phyloP scores from a whole-genome alignment of 2,888 invertebrate genomes.

The Hirtodrosophila histrioides region DNA sequence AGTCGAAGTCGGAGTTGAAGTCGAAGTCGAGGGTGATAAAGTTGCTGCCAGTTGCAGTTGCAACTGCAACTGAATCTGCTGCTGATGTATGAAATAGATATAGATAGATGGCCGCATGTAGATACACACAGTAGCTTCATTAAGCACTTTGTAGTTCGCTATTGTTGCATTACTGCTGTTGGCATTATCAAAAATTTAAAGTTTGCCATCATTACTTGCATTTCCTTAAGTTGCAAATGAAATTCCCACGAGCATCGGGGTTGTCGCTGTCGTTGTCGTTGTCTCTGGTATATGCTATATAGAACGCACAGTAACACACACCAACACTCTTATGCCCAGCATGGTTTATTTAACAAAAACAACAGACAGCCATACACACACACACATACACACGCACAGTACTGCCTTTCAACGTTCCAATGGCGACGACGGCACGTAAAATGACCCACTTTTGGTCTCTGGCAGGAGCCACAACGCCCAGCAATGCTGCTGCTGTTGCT shows the following conservation, averaged over 20 bases:
- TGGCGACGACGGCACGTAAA: conserved; percentile 56
- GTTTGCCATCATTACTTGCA: conserved; percentile 62
- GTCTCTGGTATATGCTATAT: background rate
- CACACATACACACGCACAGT: conserved; percentile 25
- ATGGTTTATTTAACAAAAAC: conserved; percentile 78
- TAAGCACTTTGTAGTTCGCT: conserved; percentile 26
- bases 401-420: conserved; percentile 41
- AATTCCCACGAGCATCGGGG: conserved; percentile 59
- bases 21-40: conserved; percentile 21
- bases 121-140: conserved; percentile 10
- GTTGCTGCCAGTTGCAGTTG: conserved; percentile 27
- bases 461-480: conserved; percentile 42
- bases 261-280: conserved; percentile 12
- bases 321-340: conserved; percentile 38
- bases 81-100: conserved; percentile 42
- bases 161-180: conserved; percentile 37
- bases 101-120: conserved; percentile 22
- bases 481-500: conserved; percentile 1
- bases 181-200: conserved; percentile 76
- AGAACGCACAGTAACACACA: conserved; percentile 6
- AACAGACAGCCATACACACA: conserved; percentile 57
- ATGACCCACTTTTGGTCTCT: conserved; percentile 74
- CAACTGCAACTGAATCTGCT: conserved; percentile 23
- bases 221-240: conserved; percentile 71
- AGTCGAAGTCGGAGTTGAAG: conserved; percentile 10